Percentiles rank a stretch among this genome's conserved stretches.
phyloP scores from a whole-genome alignment of 2,113 vertebrate genomes.

The Petrocephalus zakoni region DNA sequence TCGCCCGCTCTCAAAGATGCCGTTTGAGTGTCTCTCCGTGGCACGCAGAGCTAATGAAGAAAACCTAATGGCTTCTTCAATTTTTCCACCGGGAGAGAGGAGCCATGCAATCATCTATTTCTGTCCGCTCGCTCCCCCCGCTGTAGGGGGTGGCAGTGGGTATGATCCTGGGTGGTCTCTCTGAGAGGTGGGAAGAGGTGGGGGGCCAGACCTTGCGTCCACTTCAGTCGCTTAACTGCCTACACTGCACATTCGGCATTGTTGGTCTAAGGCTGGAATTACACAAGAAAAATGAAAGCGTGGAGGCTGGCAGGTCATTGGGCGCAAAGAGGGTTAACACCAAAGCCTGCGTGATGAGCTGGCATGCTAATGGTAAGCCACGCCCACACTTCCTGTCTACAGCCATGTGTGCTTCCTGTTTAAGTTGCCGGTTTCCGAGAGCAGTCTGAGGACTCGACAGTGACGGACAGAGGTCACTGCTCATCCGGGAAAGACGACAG shows the following conservation, averaged over 20 bases:
- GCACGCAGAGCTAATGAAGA: neutral
- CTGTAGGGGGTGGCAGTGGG: neutral
- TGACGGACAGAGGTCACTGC: neutral
- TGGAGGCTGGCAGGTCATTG: too few species aligned
- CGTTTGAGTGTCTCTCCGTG: neutral
- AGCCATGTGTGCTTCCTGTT: neutral
- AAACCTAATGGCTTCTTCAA: neutral
- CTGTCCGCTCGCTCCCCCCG: neutral
- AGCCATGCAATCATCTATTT: neutral
- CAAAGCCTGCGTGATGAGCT: neutral
- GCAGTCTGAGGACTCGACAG: neutral
- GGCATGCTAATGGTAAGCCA: neutral
- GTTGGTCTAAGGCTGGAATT: neutral
- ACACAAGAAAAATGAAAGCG: neutral
- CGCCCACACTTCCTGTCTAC: neutral
- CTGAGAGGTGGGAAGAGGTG: neutral
- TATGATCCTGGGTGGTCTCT: conserved; percentile 1
- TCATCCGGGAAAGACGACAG: neutral
- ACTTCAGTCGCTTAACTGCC: neutral
- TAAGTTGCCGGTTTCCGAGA: neutral
- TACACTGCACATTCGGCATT: neutral
- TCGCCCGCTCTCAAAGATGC: neutral
- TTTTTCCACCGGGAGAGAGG: neutral
- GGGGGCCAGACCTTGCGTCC: neutral
- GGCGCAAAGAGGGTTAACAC: too few species aligned